Percentiles rank a stretch among this genome's conserved stretches.
phyloP scores from a whole-genome alignment of 2,888 invertebrate species.

The Anoncus sp. region DNA sequence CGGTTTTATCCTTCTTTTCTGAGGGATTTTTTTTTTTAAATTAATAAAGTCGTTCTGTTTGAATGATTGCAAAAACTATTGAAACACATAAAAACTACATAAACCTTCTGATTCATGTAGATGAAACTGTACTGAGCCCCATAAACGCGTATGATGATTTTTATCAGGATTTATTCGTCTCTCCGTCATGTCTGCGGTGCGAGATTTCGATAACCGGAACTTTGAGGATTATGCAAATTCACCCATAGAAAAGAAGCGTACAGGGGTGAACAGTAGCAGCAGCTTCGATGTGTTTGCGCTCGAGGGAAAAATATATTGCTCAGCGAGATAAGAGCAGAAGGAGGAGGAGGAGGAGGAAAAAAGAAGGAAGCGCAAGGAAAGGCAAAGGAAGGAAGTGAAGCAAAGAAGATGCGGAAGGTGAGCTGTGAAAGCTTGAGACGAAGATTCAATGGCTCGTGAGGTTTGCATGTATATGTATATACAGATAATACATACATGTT shows the following conservation, averaged over 20 bases:
- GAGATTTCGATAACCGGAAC: conserved; percentile 59
- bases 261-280: not conserved
- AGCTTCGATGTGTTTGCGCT: conserved; percentile 38
- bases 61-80: too few relatives aligned
- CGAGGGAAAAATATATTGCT: conserved; percentile 44
- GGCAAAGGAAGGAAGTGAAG: conserved; percentile 30
- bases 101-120: too few relatives aligned
- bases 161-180: conserved; percentile 44
- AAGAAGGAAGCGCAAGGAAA: conserved; percentile 30
- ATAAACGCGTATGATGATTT: conserved; percentile 46
- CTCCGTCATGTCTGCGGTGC: conserved; percentile 14
- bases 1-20: too few relatives aligned
- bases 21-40: too few relatives aligned
- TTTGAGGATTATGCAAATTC: conserved; percentile 61
- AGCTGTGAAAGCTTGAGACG: conserved; percentile 40
- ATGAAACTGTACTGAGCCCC: conserved; percentile 9
- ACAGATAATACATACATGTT: conserved; percentile 6
- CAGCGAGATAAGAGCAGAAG: conserved; percentile 54
- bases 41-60: too few relatives aligned
- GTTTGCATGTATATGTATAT: conserved; percentile 32
- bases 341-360: conserved; percentile 15
- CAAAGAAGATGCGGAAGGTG: conserved; percentile 35
- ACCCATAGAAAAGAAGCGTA: conserved; percentile 38
- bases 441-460: conserved; percentile 48
- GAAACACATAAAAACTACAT: too few relatives aligned